Conservation (phyloP, 2,113 vertebrate species). For the Ophiodon elongatus region DNA sequence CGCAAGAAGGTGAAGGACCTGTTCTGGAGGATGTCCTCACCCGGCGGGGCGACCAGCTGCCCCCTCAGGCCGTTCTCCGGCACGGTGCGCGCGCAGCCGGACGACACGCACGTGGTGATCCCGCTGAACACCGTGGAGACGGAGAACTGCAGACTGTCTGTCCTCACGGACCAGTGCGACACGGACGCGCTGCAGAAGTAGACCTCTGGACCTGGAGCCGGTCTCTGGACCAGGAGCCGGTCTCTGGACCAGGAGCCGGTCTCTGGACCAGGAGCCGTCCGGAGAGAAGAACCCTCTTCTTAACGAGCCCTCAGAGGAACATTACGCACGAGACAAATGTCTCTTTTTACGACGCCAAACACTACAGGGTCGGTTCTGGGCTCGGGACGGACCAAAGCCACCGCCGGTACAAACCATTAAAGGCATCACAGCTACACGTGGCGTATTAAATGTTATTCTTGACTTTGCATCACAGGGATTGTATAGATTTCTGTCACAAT, state of each 20-base stretch:
- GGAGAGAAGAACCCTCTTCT: no score
- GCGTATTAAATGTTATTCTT: background rate
- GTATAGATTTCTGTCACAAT: background rate
- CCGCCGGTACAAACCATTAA: background rate
- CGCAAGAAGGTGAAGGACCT: slow-evolving; percentile 90
- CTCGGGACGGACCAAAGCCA: background rate
- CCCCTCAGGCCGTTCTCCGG: slow-evolving; percentile 86
- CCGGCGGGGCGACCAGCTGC: slow-evolving; percentile 83
- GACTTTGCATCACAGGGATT: slow-evolving; percentile 17
- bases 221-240: no score
- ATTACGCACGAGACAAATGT: no score
- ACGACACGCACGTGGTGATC: slow-evolving; percentile 80
- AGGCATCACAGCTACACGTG: background rate
- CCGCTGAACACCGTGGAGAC: slow-evolving; percentile 79
- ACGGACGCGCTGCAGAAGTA: slow-evolving; percentile 29
- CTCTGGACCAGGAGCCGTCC: no score
- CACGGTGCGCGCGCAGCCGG: slow-evolving; percentile 86
- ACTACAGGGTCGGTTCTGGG: no score
- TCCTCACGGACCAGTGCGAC: slow-evolving; percentile 68
- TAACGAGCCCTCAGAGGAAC: no score
- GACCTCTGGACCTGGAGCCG: no score
- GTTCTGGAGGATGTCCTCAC: slow-evolving; percentile 90
- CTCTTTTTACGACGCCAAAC: no score
- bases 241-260: no score
- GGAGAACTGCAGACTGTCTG: slow-evolving; percentile 72